phyloP scores from a whole-genome alignment of 2,888 invertebrate genomes.

The Chaitophorus viminalis region DNA sequence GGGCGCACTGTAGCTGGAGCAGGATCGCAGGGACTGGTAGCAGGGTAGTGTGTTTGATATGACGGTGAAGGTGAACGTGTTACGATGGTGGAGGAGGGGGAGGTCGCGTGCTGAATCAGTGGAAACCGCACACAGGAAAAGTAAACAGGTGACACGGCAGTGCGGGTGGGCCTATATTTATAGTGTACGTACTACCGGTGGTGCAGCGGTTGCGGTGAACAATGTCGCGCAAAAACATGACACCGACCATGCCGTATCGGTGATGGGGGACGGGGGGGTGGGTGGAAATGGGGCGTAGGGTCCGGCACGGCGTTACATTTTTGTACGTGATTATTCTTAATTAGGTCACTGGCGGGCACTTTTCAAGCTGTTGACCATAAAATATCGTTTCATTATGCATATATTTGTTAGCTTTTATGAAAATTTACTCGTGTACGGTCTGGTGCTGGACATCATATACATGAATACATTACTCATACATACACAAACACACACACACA shows the following conservation, averaged over 20 bases:
- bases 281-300: too few species aligned
- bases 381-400: slow-evolving; percentile 58
- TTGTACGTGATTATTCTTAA: slow-evolving; percentile 60
- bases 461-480: background rate
- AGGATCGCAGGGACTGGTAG: background rate
- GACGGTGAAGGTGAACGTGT: too few species aligned
- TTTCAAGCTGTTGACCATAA: slow-evolving; percentile 60
- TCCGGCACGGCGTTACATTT: background rate
- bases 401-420: slow-evolving; percentile 40
- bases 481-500: too few species aligned
- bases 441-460: background rate
- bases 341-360: slow-evolving; percentile 53
- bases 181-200: background rate
- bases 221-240: slow-evolving; percentile 31
- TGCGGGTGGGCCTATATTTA: background rate
- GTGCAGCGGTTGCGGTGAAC: background rate
- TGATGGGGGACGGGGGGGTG: background rate
- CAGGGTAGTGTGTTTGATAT: too few species aligned
- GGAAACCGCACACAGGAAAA: background rate
- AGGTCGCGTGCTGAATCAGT: slow-evolving; percentile 5
- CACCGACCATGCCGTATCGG: background rate
- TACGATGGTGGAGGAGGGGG: background rate
- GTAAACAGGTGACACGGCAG: background rate
- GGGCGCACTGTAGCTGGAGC: background rate
- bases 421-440: background rate